Conservation (phyloP, 2,888 invertebrate species). For the Dione vanillae region DNA sequence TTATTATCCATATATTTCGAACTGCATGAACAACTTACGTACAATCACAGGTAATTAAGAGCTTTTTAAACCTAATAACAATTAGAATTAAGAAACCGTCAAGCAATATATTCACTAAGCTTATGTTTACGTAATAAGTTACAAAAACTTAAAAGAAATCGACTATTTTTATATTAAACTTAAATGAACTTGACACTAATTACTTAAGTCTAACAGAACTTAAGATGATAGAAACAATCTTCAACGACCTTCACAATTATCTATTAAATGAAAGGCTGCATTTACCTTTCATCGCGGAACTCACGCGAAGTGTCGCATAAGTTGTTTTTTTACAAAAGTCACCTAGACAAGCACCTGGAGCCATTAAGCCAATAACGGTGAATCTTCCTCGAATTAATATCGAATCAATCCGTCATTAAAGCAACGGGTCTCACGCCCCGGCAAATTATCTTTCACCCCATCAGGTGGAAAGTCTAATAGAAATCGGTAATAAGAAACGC, state of each 20-base stretch:
- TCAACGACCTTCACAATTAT: slow-evolving; percentile 34
- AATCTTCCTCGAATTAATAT: slow-evolving; percentile 79
- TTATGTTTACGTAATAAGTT: no score
- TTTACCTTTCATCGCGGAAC: slow-evolving; percentile 44
- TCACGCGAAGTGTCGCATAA: slow-evolving; percentile 47
- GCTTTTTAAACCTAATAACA: no score
- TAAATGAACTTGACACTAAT: background rate
- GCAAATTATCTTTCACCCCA: slow-evolving; percentile 81
- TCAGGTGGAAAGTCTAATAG: slow-evolving; percentile 83
- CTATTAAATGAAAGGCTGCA: slow-evolving; percentile 19
- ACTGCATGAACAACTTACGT: no score
- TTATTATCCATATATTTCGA: no score
- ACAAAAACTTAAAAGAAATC: no score
- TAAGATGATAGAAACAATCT: background rate
- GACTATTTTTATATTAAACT: background rate
- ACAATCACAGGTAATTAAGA: no score
- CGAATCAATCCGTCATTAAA: slow-evolving; percentile 81
- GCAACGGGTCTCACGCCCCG: slow-evolving; percentile 79
- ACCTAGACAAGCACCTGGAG: slow-evolving; percentile 65
- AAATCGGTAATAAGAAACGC: slow-evolving; percentile 81
- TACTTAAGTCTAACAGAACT: background rate
- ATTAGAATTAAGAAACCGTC: no score
- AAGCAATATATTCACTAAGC: no score
- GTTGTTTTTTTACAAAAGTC: slow-evolving; percentile 53
- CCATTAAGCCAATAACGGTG: slow-evolving; percentile 60